Base-by-base conservation (phyloP, 2,113 vertebrate species). In the Clarias magur region DNA sequence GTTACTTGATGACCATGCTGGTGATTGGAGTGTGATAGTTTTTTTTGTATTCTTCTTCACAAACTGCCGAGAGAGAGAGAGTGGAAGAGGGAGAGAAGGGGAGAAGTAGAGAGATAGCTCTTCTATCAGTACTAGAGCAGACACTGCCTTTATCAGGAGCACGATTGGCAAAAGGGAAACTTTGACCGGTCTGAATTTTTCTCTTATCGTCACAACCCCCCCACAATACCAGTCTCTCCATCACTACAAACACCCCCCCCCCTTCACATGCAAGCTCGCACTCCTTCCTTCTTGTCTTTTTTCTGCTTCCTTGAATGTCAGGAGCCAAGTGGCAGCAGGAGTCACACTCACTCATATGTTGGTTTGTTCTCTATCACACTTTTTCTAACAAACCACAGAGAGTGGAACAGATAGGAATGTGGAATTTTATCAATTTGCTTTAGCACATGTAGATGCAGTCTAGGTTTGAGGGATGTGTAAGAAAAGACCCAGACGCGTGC, bases 81-180 rank as follows among this genome's bases (percentile, higher is more conserved):
- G 62, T 9, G 75, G 82, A 54, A 75, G 84, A 80, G 84, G 62
- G 79, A 85, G 85, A 73, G 76, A 85, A 84, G 80, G 90, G 81
- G 91, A 79, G 91, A n/a, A 90, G 92, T 88, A 90, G 92, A 91
- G 91, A 95, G 94, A 95, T 96, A 95, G 96, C 93, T 94, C 92
- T 93, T 96, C 96, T 98, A 98, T 98, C 97, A 96, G 96, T 93
- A 91, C 91, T 93, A 92, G 93, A 96, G 96, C 97, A 98, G 97
- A 94, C 96, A 90, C 95, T 93, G 91, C 95, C 94, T 96, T 98
- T 97, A 98, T 97, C 97, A 94, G 96, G 94, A 95, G 95, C 94
- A 95, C 96, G 96, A 95, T 96, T 97, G 96, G 94, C 95, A 94
- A 96, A 95, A 96, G 95, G 96, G 95, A 97, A 97, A 96, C 96